phyloP scores from a whole-genome alignment of 2,797 vertebrate genomes.

The Rhinella marina region DNA sequence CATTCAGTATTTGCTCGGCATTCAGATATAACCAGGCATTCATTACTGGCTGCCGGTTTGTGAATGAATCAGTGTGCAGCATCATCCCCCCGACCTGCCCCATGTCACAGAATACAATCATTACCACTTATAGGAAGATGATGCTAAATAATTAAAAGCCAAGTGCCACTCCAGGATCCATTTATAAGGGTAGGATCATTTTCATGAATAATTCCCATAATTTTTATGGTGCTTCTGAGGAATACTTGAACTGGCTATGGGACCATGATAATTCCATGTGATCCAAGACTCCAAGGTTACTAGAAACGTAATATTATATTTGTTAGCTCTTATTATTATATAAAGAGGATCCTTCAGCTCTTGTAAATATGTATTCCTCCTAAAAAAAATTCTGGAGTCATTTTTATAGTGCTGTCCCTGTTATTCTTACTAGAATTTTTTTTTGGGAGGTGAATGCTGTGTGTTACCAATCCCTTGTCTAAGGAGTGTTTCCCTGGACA shows the following conservation, averaged over 20 bases:
- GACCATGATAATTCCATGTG: background rate
- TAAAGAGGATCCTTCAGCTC: no score
- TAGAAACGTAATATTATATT: no score
- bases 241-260: background rate
- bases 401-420: no score
- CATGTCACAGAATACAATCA: background rate
- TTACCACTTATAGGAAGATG: background rate
- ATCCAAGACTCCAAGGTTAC: background rate
- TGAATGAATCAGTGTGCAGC: conserved; percentile 22
- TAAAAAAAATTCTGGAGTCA: no score
- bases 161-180: background rate
- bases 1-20: conserved; percentile 9
- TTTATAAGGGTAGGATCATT: background rate
- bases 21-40: conserved; percentile 11
- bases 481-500: no score
- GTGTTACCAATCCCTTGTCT: no score
- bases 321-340: no score
- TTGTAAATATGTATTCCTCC: no score
- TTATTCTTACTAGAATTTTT: no score
- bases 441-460: no score
- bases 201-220: background rate
- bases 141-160: background rate
- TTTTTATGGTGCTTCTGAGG: background rate
- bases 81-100: background rate
- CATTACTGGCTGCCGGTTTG: conserved; percentile 5